Conservation (phyloP, 2,888 invertebrate species). For the Polia nebulosa region DNA sequence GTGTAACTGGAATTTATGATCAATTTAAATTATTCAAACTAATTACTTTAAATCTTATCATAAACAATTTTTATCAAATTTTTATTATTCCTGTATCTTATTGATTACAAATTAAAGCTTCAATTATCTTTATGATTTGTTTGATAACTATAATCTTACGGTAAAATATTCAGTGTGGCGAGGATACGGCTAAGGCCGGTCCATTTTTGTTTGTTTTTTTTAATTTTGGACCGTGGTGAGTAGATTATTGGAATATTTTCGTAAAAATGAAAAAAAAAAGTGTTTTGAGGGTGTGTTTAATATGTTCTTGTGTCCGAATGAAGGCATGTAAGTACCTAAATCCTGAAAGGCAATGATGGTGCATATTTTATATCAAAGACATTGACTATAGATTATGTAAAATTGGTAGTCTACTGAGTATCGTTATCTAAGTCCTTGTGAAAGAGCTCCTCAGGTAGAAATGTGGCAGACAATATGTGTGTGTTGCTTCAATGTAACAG, state of each 20-base stretch:
- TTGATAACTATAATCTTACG: constrained; percentile 75
- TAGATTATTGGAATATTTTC: constrained; percentile 41
- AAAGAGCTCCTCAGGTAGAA: neutral
- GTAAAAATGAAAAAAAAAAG: neutral
- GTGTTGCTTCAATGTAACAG: neutral
- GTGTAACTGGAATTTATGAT: neutral
- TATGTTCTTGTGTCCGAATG: neutral
- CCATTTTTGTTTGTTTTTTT: constrained; percentile 53
- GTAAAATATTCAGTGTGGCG: constrained; percentile 77
- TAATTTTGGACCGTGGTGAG: constrained; percentile 71
- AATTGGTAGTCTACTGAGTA: neutral
- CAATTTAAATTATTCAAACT: neutral
- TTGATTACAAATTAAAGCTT: constrained; percentile 54
- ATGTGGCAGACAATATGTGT: neutral
- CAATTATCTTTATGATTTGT: constrained; percentile 67
- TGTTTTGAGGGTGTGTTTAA: neutral
- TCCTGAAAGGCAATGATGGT: neutral
- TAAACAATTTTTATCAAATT: constrained; percentile 28
- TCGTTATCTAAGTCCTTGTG: neutral
- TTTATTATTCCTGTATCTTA: constrained; percentile 38
- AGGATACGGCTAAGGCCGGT: constrained; percentile 78
- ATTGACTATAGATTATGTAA: neutral
- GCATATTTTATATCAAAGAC: neutral
- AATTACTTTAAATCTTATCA: constrained; percentile 25
- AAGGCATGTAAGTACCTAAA: neutral